Conservation (phyloP, 2,888 invertebrate species). For the Hydrotaea cyrtoneurina region DNA sequence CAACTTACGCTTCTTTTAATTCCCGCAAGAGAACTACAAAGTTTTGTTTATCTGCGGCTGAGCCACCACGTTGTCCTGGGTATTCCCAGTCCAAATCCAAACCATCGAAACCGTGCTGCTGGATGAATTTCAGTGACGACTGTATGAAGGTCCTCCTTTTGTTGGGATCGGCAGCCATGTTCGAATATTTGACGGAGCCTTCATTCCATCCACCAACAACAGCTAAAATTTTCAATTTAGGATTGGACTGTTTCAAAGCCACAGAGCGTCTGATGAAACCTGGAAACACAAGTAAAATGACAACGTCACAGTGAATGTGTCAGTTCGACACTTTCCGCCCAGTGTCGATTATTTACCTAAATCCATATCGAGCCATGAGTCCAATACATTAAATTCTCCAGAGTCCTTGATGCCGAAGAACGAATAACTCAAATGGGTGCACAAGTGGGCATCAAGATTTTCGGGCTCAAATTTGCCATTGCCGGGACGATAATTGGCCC, state of each 20-base stretch:
- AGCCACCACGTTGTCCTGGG: constrained; percentile 83
- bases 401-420: constrained; percentile 73
- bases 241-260: constrained; percentile 71
- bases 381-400: constrained; percentile 70
- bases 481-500: constrained; percentile 70
- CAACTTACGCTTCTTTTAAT: constrained; percentile 68
- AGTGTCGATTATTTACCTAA: constrained; percentile 42
- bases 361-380: constrained; percentile 68
- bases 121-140: constrained; percentile 88
- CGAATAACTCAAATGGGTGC: constrained; percentile 74
- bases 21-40: constrained; percentile 70
- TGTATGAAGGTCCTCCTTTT: constrained; percentile 87
- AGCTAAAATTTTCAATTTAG: constrained; percentile 85
- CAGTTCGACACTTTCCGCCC: no score
- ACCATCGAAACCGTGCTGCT: constrained; percentile 91
- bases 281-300: constrained; percentile 24
- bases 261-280: constrained; percentile 71
- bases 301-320: no score
- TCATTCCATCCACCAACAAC: constrained; percentile 98
- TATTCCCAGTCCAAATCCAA: constrained; percentile 97
- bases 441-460: constrained; percentile 71
- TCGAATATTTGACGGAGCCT: constrained; percentile 92
- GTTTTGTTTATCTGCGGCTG: constrained; percentile 68
- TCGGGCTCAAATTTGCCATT: constrained; percentile 70
- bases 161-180: constrained; percentile 87